Evolutionary conservation across 1,140 invertebrate genomes (phyloP), one percentile per base, ranked within the genome.

Genomic region (Drosophila pseudoobscura): DNA sequence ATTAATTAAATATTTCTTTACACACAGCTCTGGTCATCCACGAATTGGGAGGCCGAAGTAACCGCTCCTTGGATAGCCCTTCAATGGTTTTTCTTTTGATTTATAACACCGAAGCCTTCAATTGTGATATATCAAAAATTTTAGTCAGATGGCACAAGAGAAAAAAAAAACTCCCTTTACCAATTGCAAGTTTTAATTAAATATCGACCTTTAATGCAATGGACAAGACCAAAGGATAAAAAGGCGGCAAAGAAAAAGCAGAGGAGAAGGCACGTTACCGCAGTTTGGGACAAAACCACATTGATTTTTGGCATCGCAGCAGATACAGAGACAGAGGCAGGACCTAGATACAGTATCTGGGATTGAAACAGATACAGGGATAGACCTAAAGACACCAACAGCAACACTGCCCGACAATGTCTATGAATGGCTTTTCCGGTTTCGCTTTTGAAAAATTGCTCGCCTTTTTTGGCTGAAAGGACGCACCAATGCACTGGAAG

Each of bases 371-470:
- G 3, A 3, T 11, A 13, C 17, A 17, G 35, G 11, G 3, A 39
- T 39, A 5, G 35, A 39, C 11, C 11, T 3, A 39, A 4, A 39
- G 9, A 39, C 11, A 11, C 4, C 2, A 9, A 11, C 3, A 39
- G 35, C 9, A 39, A 39, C 9, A 8, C 31, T 3, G 9, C 4
- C 35, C 35, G 35, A 39, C 31, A 35, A 11, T 13, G 44, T 13
- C 71, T 13, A 45, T 26, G 62, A 69, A 62, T 45, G 44, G 52
- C 65, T 22, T 51, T 85, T 85, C 77, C 72, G 73, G 55, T 73
- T 79, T 82, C 80, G 82, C 60, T 77, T 85, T 69, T 87, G 82
- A 87, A 87, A 80, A 87, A 84, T 84, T 84, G 82, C 68, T 84
- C 43, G 63, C 63, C 76, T 78, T 75, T 80, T 62, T 70, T 59